phyloP scores from a whole-genome alignment of 1,140 invertebrate genomes.

The Nilaparvata lugens region DNA sequence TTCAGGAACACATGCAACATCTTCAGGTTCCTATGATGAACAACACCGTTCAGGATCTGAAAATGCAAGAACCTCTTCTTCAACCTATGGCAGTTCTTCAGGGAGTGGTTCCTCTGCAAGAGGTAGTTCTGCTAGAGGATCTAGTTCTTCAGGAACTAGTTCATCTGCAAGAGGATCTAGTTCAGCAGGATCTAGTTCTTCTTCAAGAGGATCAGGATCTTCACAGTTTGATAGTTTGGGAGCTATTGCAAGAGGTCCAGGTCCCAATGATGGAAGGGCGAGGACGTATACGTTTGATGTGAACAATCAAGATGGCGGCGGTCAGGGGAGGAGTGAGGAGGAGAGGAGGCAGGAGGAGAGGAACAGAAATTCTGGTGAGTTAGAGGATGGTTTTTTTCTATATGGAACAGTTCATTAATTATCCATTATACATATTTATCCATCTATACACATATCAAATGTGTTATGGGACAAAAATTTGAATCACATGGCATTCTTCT shows the following conservation, averaged over 20 bases:
- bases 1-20: not conserved
- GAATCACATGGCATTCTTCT: too few relatives aligned
- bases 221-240: slow-evolving; percentile 17
- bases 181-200: too few relatives aligned
- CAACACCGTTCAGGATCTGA: not conserved
- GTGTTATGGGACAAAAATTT: too few relatives aligned
- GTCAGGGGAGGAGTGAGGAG: not conserved
- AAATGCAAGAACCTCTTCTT: not conserved
- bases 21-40: not conserved
- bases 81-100: slow-evolving; percentile 1
- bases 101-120: not conserved
- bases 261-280: slow-evolving; percentile 20
- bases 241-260: slow-evolving; percentile 13
- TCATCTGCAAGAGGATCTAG: not conserved
- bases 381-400: too few relatives aligned
- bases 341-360: too few relatives aligned
- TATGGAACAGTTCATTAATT: too few relatives aligned
- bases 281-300: slow-evolving; percentile 23
- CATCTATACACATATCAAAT: too few relatives aligned
- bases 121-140: not conserved
- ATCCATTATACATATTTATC: too few relatives aligned
- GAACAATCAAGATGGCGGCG: slow-evolving; percentile 3
- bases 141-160: not conserved
- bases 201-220: not conserved
- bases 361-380: too few relatives aligned